A percentile compares a stretch with the other conserved stretches of the same genome.
Conservation (phyloP, 1,140 invertebrate genomes). For the Zaprionus camerounensis region DNA sequence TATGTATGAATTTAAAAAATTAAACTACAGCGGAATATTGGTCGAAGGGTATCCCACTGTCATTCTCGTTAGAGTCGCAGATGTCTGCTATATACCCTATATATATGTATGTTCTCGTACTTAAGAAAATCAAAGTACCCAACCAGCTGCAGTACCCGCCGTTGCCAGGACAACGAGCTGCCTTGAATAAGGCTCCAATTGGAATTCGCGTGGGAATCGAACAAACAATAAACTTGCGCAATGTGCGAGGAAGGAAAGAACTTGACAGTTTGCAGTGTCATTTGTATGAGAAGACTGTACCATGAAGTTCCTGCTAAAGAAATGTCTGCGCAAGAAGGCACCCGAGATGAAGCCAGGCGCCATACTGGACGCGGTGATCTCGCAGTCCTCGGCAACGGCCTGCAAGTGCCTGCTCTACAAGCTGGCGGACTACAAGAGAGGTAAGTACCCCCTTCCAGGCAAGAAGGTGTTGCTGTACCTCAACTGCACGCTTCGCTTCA, state of each 20-base stretch:
- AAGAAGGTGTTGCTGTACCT: background rate
- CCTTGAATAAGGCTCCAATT: background rate
- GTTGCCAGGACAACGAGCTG: constrained; percentile 36
- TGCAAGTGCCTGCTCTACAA: constrained; percentile 94
- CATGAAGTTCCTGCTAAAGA: constrained; percentile 79
- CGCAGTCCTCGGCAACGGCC: constrained; percentile 91
- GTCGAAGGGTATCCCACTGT: no score
- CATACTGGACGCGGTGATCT: constrained; percentile 94
- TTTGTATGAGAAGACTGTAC: background rate
- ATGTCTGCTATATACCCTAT: no score
- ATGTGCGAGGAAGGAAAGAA: background rate
- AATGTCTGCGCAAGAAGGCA: constrained; percentile 81
- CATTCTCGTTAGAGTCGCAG: no score
- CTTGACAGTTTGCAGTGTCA: background rate
- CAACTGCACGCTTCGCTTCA: constrained; percentile 50
- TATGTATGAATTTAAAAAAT: no score
- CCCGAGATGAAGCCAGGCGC: constrained; percentile 85
- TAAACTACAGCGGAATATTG: no score
- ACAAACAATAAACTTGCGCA: constrained; percentile 55
- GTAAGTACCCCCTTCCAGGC: constrained; percentile 61
- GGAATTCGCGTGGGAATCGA: constrained; percentile 37
- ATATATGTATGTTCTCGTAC: no score
- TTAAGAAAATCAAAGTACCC: background rate
- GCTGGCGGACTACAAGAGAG: constrained; percentile 95
- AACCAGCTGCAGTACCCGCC: background rate